phyloP scores from a whole-genome alignment of 2,113 vertebrate genomes.

The Atherinomorus stipes region DNA sequence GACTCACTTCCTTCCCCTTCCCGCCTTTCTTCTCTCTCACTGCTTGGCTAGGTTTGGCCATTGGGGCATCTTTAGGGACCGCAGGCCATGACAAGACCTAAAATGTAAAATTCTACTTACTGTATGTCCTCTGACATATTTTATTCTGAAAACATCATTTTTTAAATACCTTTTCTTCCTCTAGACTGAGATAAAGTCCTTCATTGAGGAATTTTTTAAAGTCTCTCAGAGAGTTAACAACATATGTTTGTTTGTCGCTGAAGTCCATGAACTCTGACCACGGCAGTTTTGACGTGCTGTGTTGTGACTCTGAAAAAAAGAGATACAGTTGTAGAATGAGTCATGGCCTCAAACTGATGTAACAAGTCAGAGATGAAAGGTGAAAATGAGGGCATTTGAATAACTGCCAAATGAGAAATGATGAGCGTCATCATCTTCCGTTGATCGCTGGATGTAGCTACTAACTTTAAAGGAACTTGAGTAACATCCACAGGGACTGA shows the following conservation, averaged over 20 bases:
- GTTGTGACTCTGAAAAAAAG: constrained; percentile 58
- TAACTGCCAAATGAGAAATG: not conserved
- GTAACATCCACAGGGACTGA: constrained; percentile 18
- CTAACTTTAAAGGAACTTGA: constrained; percentile 17
- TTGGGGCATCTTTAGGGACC: constrained; percentile 9
- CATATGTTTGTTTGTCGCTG: constrained; percentile 74
- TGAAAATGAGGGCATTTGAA: not conserved
- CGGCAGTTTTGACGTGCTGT: constrained; percentile 75
- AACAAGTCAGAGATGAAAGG: not conserved
- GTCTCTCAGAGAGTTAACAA: constrained; percentile 70
- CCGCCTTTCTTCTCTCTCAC: constrained; percentile 47
- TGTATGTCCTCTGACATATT: not conserved
- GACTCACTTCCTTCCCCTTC: constrained; percentile 58
- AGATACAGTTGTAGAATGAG: not conserved
- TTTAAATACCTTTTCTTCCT: constrained; percentile 89
- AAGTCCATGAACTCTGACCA: constrained; percentile 83
- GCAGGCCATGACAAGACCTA: constrained; percentile 60
- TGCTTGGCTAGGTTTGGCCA: constrained; percentile 22
- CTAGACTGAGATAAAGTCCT: constrained; percentile 79
- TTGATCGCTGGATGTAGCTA: not conserved
- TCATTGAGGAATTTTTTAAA: constrained; percentile 85
- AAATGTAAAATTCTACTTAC: constrained; percentile 14
- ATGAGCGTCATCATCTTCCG: not conserved
- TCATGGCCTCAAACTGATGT: not conserved
- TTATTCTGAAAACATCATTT: not conserved